Conservation (phyloP, 1,140 invertebrate genomes). For the Pogonognathellus flavescens region DNA sequence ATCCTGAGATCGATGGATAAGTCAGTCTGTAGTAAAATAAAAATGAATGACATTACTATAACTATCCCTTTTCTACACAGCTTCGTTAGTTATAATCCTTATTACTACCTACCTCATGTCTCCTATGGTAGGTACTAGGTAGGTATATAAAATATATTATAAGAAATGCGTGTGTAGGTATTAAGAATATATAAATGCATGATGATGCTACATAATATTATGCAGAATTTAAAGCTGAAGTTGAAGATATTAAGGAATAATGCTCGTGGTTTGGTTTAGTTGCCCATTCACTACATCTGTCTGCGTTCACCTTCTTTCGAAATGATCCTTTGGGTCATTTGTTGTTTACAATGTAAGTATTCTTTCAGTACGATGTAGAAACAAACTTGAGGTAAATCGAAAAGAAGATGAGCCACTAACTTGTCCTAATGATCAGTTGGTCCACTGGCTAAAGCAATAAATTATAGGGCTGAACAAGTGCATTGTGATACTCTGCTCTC, state of each 20-base stretch:
- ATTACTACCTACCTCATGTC: too few species aligned
- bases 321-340: conserved; percentile 31
- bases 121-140: too few species aligned
- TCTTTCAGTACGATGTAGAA: conserved; percentile 7
- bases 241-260: not conserved
- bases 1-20: conserved; percentile 16
- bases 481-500: not conserved
- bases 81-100: too few species aligned
- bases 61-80: not conserved
- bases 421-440: conserved; percentile 44
- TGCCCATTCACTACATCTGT: not conserved
- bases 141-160: too few species aligned
- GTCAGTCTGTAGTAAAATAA: not conserved
- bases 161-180: not conserved
- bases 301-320: not conserved
- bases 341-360: conserved; percentile 29
- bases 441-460: conserved; percentile 46
- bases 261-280: not conserved
- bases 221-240: not conserved
- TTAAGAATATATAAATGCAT: not conserved
- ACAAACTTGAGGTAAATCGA: not conserved
- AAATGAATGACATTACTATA: conserved; percentile 16
- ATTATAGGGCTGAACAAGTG: conserved; percentile 41
- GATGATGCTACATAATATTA: not conserved
- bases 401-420: conserved; percentile 35